These are phyloP conservation scores for Percopsis transmontana DNA, from an alignment of 2,113 vertebrate species.

Conservation along the genomic window DNA sequence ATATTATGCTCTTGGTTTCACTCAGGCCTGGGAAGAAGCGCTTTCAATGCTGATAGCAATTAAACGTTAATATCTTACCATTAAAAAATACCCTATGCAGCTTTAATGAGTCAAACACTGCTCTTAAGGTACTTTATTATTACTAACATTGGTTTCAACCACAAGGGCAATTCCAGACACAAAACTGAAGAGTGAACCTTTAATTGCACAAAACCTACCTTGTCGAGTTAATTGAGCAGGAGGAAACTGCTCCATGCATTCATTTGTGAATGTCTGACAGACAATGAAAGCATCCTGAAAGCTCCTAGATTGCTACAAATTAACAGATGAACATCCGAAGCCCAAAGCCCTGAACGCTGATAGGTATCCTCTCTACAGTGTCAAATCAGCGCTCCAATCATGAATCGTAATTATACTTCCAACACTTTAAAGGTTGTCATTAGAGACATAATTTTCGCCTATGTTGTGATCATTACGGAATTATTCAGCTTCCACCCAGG, in stretches of 20 bases:
- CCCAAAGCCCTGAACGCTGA: conserved; percentile 1
- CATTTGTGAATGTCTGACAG: conserved; percentile 2
- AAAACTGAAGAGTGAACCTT: not conserved
- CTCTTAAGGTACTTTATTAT: too few relatives aligned
- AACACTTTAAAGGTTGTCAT: conserved; percentile 37
- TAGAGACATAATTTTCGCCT: conserved; percentile 43
- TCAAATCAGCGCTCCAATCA: conserved; percentile 28
- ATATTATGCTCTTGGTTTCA: too few relatives aligned
- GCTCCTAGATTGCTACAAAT: conserved; percentile 14
- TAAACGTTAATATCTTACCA: too few relatives aligned
- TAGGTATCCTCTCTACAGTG: conserved; percentile 13
- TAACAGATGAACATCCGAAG: conserved; percentile 12
- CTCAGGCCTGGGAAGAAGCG: too few relatives aligned
- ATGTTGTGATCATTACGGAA: conserved; percentile 40
- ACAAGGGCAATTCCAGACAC: too few relatives aligned
- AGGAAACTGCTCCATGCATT: not conserved
- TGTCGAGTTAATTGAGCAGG: not conserved
- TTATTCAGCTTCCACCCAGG: conserved; percentile 32
- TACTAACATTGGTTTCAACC: too few relatives aligned
- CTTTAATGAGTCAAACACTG: too few relatives aligned
- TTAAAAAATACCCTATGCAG: too few relatives aligned
- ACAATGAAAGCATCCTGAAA: conserved; percentile 15
- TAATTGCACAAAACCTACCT: not conserved
- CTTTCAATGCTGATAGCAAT: too few relatives aligned
- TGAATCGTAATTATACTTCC: conserved; percentile 36